phyloP scores from a whole-genome alignment of 1,140 invertebrate genomes.

The Protaetia brevitarsis region DNA sequence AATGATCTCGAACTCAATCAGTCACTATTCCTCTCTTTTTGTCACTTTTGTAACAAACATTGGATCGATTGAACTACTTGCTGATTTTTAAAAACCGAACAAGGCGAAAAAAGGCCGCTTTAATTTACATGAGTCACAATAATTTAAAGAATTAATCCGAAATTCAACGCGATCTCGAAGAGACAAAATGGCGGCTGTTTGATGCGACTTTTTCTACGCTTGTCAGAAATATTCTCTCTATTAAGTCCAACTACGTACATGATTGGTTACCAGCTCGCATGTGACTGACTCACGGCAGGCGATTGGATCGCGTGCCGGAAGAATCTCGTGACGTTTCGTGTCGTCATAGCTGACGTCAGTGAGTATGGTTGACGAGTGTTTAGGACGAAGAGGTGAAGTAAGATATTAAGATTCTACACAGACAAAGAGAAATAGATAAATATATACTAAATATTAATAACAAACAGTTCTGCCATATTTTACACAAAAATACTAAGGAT shows the following conservation, averaged over 20 bases:
- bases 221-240: slow-evolving; percentile 82
- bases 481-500: neutral
- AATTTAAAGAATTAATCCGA: slow-evolving; percentile 57
- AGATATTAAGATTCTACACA: neutral
- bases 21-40: slow-evolving; percentile 42
- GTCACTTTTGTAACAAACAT: slow-evolving; percentile 46
- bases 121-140: slow-evolving; percentile 42
- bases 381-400: slow-evolving; percentile 11
- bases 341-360: slow-evolving; percentile 42
- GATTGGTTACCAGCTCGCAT: slow-evolving; percentile 59
- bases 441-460: neutral
- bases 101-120: slow-evolving; percentile 42
- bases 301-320: slow-evolving; percentile 51
- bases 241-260: slow-evolving; percentile 52
- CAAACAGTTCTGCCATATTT: neutral
- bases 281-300: slow-evolving; percentile 47
- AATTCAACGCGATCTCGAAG: slow-evolving; percentile 69
- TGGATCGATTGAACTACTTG: slow-evolving; percentile 42
- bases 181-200: slow-evolving; percentile 87
- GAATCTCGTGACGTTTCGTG: slow-evolving; percentile 45
- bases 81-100: slow-evolving; percentile 41
- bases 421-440: neutral
- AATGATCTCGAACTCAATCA: slow-evolving; percentile 57
- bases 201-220: slow-evolving; percentile 89
- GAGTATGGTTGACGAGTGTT: slow-evolving; percentile 1